Base-by-base conservation (phyloP, 1,140 invertebrate genomes). In the Antheraea mylitta region DNA sequence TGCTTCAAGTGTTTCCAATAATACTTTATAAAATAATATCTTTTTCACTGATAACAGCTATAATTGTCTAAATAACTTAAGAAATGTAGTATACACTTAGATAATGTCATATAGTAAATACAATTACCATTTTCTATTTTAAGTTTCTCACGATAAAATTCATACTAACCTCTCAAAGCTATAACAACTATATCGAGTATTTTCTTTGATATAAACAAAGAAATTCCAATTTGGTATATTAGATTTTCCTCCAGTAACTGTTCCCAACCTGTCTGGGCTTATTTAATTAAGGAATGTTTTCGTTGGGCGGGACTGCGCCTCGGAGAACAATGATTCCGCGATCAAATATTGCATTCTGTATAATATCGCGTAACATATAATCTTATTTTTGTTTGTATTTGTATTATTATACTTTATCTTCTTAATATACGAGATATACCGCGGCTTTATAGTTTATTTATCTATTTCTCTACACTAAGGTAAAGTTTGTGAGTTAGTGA, bases 281-380 rank as follows among this genome's bases (percentile, higher is more conserved):
- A 68, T 70, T 74, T 74, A 70, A 74, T 70, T 74, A 70, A 74
- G 69, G 66, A 66, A 74, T 74, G 72, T 71, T 74, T 74, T 74
- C 69, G 66, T 48, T 59, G 22, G 68, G 67, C 22, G 58, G 19
- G 3, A 58, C 63, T 70, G 18, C 36, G 70, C 67, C 66, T 72
- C 61, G 8, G 58, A 68, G 67, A 9, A 22, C 70, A 22, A 58
- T 64, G 58, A 64, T 45, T 42, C 9, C 59, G 53, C 37, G 58
- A 42, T 68, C 66, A 58, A 37, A 68, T 72, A 65, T 68, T 65
- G 70, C 67, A 72, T 66, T 68, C 22, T 65, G 58, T 71, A 67
- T 67, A 60, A 67, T 67, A 61, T 42, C 58, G 22, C 58, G 64
- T 37, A 38, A 61, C 38, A 42, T 67, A n/a, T 67, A 67, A 67